A percentile compares a stretch with the other conserved stretches of the same genome.
phyloP scores from a whole-genome alignment of 2,797 vertebrate species.

The Danio choprae region DNA sequence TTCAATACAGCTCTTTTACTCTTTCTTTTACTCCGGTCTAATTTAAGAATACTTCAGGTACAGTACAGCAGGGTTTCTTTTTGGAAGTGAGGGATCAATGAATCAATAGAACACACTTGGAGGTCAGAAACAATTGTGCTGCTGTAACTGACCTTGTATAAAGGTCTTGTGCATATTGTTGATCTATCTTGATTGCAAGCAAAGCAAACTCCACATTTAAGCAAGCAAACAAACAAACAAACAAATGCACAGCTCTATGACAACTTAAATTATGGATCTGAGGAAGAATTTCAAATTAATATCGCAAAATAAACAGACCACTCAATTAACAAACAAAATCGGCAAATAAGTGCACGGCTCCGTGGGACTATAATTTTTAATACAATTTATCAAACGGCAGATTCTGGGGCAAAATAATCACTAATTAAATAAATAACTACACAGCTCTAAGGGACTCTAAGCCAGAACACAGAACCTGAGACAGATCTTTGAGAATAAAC shows the following conservation, averaged over 20 bases:
- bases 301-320: background rate
- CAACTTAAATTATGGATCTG: slow-evolving; percentile 14
- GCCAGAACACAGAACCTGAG: no score
- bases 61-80: slow-evolving; percentile 42
- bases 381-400: background rate
- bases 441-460: background rate
- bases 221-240: slow-evolving; percentile 38
- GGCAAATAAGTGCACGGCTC: background rate
- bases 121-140: slow-evolving; percentile 50
- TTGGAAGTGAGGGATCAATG: slow-evolving; percentile 50
- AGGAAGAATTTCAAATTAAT: background rate
- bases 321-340: background rate
- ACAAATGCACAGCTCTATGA: slow-evolving; percentile 50
- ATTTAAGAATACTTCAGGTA: slow-evolving; percentile 54
- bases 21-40: slow-evolving; percentile 47
- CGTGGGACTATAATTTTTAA: background rate
- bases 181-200: slow-evolving; percentile 53
- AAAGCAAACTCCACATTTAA: slow-evolving; percentile 54
- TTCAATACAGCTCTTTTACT: slow-evolving; percentile 25
- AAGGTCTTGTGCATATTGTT: slow-evolving; percentile 50
- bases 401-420: background rate
- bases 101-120: slow-evolving; percentile 60
- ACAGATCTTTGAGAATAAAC: no score
- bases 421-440: background rate
- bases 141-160: slow-evolving; percentile 59